Evolutionary conservation across 2,113 vertebrate genomes (phyloP), one percentile per base, ranked within the genome.

Genomic region (Chrysemys picta): DNA sequence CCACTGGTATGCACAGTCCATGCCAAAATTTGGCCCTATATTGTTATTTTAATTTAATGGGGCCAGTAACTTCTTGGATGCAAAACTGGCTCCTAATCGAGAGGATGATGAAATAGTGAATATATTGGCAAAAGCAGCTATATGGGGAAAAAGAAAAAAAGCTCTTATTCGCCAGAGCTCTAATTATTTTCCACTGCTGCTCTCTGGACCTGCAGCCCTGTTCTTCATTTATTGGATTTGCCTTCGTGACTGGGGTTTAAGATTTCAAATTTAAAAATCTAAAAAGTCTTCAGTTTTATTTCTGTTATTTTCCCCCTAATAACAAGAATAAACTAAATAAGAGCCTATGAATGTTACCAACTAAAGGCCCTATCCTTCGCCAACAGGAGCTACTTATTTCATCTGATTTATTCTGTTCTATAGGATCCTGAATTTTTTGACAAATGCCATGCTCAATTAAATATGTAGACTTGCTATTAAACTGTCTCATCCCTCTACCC

Each of bases 1-100:
- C 10, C 12, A 1, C 31, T 62, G 31, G 27, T 1, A 1, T 22
- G 1, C 21, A 38, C 12, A 56, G 6, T 42, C 0, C 45, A 1
- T 3, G 14, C 65, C 50, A 50, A 59, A 75, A 45, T 3, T 54
- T 65, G 7, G 1, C 49, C 45, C 47, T 69, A n/a, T 25, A 65
- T 38, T 16, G 72, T 86, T 47, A 49, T 78, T 83, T 75, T 38
- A 11, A 16, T 89, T 9, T 49, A 5, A 50, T 75, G 4, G 87
- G 10, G 13, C 59, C 80, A 83, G 78, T 53, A 56, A 93, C 86
- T 83, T 82, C 13, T 38, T 78, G 12, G 19, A 22, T 47, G 2
- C 80, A 53, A 80, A 80, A n/a, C 6, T 47, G 52, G 29, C 0
- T 19, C 89, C 13, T 80, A 52, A 5, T 96, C 78, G 57, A 76